phyloP scores from a whole-genome alignment of 2,888 invertebrate genomes.

The Drosophila prolongata region DNA sequence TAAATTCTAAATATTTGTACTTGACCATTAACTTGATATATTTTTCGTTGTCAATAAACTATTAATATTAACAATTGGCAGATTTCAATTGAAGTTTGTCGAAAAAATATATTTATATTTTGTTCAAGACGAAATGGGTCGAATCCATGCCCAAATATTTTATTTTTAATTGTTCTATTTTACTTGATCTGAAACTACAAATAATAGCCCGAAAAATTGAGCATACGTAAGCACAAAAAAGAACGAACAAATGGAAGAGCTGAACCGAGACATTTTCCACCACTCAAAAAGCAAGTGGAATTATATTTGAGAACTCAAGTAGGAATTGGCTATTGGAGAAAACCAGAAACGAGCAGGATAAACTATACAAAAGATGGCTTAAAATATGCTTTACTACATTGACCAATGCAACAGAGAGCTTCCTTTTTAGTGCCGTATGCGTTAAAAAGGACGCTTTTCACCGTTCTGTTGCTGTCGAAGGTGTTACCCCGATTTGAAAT shows the following conservation, averaged over 20 bases:
- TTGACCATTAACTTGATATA: slow-evolving; percentile 18
- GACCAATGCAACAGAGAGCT: slow-evolving; percentile 77
- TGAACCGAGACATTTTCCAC: slow-evolving; percentile 9
- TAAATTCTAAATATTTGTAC: slow-evolving; percentile 44
- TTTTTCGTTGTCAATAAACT: slow-evolving; percentile 7
- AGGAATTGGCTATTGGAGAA: slow-evolving; percentile 35
- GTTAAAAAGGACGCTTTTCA: slow-evolving; percentile 70
- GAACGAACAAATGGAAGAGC: slow-evolving; percentile 42
- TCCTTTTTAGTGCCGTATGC: slow-evolving; percentile 75
- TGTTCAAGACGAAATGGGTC: slow-evolving; percentile 3
- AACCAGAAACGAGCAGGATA: slow-evolving; percentile 21
- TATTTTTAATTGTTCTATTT: slow-evolving; percentile 7
- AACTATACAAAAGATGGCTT: slow-evolving; percentile 83
- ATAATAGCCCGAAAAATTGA: slow-evolving; percentile 46
- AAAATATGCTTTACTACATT: slow-evolving; percentile 85
- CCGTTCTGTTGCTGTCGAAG: slow-evolving; percentile 71
- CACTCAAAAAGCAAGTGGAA: slow-evolving; percentile 3
- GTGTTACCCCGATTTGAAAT: slow-evolving; percentile 56
- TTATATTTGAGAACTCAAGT: slow-evolving; percentile 2
- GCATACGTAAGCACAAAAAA: slow-evolving; percentile 75
- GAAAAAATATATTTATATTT: background rate
- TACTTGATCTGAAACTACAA: slow-evolving; percentile 8
- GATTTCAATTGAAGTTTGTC: slow-evolving; percentile 24
- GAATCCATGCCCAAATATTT: background rate
- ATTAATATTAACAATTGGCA: slow-evolving; percentile 15